phyloP scores from a whole-genome alignment of 2,888 invertebrate genomes.

The Clitarchus hookeri region DNA sequence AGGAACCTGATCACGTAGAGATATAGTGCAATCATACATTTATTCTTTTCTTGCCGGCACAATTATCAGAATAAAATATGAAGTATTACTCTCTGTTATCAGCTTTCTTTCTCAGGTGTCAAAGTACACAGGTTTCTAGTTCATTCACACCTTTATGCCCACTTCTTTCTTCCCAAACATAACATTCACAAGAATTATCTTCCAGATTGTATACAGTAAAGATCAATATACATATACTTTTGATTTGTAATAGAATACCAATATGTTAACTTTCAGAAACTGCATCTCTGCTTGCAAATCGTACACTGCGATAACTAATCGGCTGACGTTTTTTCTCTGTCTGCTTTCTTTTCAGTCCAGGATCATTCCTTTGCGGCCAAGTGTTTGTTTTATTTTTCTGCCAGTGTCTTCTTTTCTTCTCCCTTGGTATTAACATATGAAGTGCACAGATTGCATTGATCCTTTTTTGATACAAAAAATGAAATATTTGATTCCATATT shows the following conservation, averaged over 20 bases:
- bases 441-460: neutral
- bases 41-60: neutral
- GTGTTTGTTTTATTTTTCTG: neutral
- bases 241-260: neutral
- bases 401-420: neutral
- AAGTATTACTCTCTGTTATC: neutral
- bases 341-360: neutral
- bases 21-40: neutral
- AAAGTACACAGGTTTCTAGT: neutral
- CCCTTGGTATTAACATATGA: neutral
- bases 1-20: neutral
- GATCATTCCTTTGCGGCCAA: neutral
- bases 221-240: neutral
- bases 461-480: constrained; percentile 3
- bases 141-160: neutral
- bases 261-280: neutral
- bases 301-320: neutral
- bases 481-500: neutral
- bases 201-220: neutral
- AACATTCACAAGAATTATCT: neutral
- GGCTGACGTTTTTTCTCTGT: neutral
- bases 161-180: neutral
- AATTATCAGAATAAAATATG: neutral
- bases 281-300: neutral
- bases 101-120: neutral